A percentile compares a stretch with the other conserved stretches of the same genome.
These are phyloP conservation scores for Haplochromis burtoni DNA, from an alignment of 2,113 vertebrate species.

Conservation along the genomic window DNA sequence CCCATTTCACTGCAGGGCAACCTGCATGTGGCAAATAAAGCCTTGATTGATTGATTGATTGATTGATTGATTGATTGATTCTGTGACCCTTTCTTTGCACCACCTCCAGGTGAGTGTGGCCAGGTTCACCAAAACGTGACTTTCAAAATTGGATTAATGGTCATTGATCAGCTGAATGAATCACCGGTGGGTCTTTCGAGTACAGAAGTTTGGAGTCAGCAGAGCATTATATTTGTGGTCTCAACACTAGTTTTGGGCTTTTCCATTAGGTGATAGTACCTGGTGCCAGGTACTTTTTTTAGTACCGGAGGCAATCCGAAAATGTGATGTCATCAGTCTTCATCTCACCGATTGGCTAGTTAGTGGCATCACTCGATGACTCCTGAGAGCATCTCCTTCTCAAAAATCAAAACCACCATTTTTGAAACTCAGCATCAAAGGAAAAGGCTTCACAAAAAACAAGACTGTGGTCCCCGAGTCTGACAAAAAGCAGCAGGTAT, in stretches of 20 bases:
- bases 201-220: background rate
- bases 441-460: background rate
- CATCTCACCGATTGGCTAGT: background rate
- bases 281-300: background rate
- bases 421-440: rapidly evolving
- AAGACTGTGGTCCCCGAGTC: background rate
- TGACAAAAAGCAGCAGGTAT: background rate
- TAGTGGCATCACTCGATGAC: rapidly evolving
- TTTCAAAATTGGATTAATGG: background rate
- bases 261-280: background rate
- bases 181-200: background rate
- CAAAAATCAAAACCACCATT: background rate
- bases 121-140: background rate
- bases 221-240: rapidly evolving
- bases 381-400: background rate
- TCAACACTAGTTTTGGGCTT: background rate
- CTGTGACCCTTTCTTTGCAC: background rate
- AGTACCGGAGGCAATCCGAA: background rate
- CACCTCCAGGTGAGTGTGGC: background rate
- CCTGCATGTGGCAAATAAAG: background rate
- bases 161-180: background rate
- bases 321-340: background rate
- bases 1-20: background rate
- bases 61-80: no score
- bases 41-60: background rate